phyloP scores from a whole-genome alignment of 2,888 invertebrate species.

The Oithona nana region DNA sequence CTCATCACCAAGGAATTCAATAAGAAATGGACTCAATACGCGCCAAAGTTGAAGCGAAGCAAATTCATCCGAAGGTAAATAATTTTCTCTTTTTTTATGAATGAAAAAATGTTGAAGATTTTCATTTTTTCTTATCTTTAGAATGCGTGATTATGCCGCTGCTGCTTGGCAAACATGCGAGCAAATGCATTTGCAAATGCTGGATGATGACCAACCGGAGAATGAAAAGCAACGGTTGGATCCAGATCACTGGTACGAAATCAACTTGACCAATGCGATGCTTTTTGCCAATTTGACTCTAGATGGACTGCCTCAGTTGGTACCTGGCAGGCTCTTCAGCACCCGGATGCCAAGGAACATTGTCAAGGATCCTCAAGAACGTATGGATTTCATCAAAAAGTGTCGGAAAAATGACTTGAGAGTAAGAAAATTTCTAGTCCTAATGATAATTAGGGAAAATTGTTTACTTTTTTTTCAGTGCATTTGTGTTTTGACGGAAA shows the following conservation, averaged over 20 bases:
- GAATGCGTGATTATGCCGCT: neutral
- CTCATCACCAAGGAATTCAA: neutral
- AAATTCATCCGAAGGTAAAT: neutral
- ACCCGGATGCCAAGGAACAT: conserved; percentile 9
- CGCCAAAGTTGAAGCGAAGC: neutral
- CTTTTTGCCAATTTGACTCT: conserved; percentile 7
- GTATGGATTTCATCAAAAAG: neutral
- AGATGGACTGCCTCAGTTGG: conserved; percentile 1
- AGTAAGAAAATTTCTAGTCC: neutral
- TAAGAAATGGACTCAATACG: neutral
- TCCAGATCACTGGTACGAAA: conserved; percentile 10
- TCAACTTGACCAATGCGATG: neutral
- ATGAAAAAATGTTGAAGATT: no score
- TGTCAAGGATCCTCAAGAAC: neutral
- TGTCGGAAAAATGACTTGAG: neutral
- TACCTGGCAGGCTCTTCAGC: conserved; percentile 6
- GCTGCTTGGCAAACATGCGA: neutral
- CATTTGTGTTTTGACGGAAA: neutral
- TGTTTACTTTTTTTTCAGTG: no score
- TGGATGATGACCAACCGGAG: conserved; percentile 11
- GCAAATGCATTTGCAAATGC: neutral
- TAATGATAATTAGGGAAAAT: no score
- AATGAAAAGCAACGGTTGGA: conserved; percentile 7
- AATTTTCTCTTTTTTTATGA: no score
- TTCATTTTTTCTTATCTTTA: neutral